Evolutionary conservation across 1,140 invertebrate genomes (phyloP), one percentile per base, ranked within the genome.

Genomic region (Catajapyx aquilonaris): DNA sequence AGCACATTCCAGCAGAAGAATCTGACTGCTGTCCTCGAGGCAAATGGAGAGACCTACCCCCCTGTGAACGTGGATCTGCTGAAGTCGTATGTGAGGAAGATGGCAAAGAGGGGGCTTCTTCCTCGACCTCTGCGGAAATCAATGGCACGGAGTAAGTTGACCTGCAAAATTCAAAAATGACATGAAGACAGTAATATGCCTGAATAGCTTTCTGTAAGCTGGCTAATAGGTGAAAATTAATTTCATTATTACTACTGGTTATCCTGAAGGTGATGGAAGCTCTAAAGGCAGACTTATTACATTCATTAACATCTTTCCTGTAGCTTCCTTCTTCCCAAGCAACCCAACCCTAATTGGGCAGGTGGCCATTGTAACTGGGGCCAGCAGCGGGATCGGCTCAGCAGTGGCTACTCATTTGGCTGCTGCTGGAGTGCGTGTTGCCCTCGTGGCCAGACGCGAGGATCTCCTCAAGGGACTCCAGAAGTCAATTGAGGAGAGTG

Each of bases 311-410:
- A n/a, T n/a, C n/a, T n/a, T n/a, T n/a, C n/a, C n/a, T n/a, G n/a
- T n/a, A n/a, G n/a, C n/a, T n/a, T n/a, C n/a, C n/a, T n/a, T n/a
- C n/a, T n/a, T n/a, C n/a, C n/a, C n/a, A n/a, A n/a, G n/a, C n/a
- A n/a, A n/a, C n/a, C n/a, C n/a, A n/a, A n/a, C n/a, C n/a, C n/a
- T n/a, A n/a, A n/a, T n/a, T n/a, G 41, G 41, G n/a, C 48, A 44
- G 42, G 41, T 49, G 20, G 36, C 43, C n/a, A 19, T 51, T 3
- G 45, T 51, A 5, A 51, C 48, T 1, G 49, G 49, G 7, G 46
- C 46, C 10, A 47, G 46, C 2, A 48, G 48, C 9, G 49, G 49
- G n/a, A 51, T 51, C 20, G 49, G 49, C n/a, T 42, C 40, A 9
- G 42, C 33, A 11, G 42, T 51, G 19, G 44, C 40, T 11, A 36